phyloP scores from a whole-genome alignment of 2,888 invertebrate species.

The Stictocephala bisonia region DNA sequence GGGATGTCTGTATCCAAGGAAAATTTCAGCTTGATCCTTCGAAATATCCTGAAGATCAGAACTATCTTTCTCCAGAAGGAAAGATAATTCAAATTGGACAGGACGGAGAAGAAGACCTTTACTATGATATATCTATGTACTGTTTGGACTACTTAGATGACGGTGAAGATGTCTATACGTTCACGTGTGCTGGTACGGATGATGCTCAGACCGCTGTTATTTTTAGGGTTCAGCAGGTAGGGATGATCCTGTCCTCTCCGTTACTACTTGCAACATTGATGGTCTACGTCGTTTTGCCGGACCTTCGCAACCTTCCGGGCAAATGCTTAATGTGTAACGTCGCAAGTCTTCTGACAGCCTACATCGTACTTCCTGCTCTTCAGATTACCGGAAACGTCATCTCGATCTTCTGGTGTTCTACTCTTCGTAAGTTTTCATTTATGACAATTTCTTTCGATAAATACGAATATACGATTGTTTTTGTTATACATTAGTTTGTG shows the following conservation, averaged over 20 bases:
- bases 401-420: neutral
- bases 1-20: neutral
- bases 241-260: conserved; percentile 68
- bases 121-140: neutral
- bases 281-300: conserved; percentile 67
- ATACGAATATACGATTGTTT: too few species aligned
- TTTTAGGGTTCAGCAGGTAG: conserved; percentile 54
- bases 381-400: conserved; percentile 48
- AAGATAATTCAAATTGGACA: neutral
- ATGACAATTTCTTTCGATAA: too few species aligned
- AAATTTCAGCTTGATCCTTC: neutral
- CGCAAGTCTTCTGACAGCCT: conserved; percentile 55
- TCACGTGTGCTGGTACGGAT: neutral
- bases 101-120: neutral
- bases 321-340: conserved; percentile 59
- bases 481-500: too few species aligned
- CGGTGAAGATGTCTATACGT: neutral
- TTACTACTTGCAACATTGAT: conserved; percentile 67
- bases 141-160: conserved; percentile 6
- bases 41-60: neutral
- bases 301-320: conserved; percentile 66
- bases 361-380: conserved; percentile 54
- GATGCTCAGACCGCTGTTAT: neutral
- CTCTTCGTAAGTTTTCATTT: conserved; percentile 51
- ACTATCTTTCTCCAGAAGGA: neutral